Base-by-base conservation (phyloP, 2,113 vertebrate species). In the Sialia sialis region DNA sequence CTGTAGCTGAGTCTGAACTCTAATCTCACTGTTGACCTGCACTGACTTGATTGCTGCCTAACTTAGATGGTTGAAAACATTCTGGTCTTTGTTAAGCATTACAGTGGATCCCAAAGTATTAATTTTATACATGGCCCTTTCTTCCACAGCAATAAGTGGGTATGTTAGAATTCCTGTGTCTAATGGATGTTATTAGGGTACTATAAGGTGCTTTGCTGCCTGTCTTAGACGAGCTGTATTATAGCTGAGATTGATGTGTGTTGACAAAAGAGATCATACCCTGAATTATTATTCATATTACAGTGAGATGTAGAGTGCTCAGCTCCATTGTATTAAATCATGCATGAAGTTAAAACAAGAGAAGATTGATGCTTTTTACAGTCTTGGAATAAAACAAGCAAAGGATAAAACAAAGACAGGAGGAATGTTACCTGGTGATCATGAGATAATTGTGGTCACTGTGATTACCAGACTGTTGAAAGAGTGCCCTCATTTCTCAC, bases 231-330 rank as follows among this genome's bases (percentile, higher is more conserved):
- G 29, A 94, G 49, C 60, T 79, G 34, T 73, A 39, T 78, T 82
- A 93, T 54, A 90, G 85, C 70, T 73, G 66, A 91, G 92, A 95
- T 87, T 91, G 95, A 96, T 90, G 82, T 90, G 85, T 95, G 87
- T 91, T 96, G 96, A 96, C 95, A 95, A 87, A 60, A 87, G 52
- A 84, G 56, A 96, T 95, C 93, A 94, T 81, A 95, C 73, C 17
- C 78, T 95, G 82, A 93, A 95, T 96, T 95, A 95, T 83, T 95
- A 95, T 96, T 96, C 90, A 91, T 80, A 69, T 91, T 89, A 70
- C 54, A 69, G 78, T 48, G 54, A 95, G 70, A 68, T 59, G 78
- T 82, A 60, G 74, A 94, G 92, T 75, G 78, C 54, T 89, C 43
- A 72, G 62, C 74, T 91, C 85, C 51, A 29, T 79, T 85, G 63